Conservation (phyloP, 2,113 vertebrate species). For the Amblyornis subalaris region DNA sequence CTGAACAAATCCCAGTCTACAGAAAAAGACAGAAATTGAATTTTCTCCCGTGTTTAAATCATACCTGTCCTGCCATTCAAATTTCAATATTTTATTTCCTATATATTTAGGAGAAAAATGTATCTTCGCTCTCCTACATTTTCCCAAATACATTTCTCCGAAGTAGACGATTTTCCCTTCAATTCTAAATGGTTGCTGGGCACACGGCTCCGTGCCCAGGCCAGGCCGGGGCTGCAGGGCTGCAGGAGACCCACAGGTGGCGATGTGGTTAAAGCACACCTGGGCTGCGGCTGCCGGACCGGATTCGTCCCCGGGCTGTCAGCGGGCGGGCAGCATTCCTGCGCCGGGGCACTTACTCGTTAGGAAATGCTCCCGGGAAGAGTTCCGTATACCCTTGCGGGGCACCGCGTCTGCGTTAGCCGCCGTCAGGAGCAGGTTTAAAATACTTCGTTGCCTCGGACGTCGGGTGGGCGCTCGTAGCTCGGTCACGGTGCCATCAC, state of each 20-base stretch:
- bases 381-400: background rate
- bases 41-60: background rate
- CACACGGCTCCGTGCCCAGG: background rate
- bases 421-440: background rate
- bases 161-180: background rate
- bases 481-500: background rate
- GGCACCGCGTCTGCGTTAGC: background rate
- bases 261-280: conserved; percentile 75
- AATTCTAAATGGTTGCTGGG: background rate
- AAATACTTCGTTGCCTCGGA: background rate
- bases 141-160: background rate
- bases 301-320: background rate
- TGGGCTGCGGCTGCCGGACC: background rate
- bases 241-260: conserved; percentile 73
- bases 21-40: background rate
- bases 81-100: background rate
- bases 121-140: background rate
- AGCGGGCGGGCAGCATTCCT: background rate
- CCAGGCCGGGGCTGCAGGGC: conserved; percentile 36
- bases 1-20: background rate
- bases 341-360: background rate
- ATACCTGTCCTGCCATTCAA: background rate
- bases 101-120: background rate
- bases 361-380: background rate
- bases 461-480: background rate